Percentiles rank a stretch among this genome's conserved stretches.
Evolutionary conservation across 2,888 invertebrate genomes (phyloP).

Genomic region (Crocallis elinguaria): DNA sequence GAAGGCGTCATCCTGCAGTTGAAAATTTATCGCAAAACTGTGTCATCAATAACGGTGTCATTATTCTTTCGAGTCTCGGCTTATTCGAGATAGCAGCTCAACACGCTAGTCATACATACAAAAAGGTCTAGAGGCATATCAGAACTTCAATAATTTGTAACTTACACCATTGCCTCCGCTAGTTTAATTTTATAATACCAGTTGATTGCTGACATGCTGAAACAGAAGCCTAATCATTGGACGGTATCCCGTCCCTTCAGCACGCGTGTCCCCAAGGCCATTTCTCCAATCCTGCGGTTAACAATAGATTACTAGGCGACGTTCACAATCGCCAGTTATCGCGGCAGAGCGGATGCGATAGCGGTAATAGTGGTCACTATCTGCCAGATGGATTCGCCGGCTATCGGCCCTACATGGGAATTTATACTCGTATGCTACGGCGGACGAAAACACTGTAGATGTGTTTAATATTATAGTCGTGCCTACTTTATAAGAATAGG

Average conservation of each 20-base stretch:
- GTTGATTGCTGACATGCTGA: background rate
- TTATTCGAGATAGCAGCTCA: no score
- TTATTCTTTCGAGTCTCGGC: no score
- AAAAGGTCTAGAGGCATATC: no score
- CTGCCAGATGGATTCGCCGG: constrained; percentile 65
- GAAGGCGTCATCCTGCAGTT: no score
- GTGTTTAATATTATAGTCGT: constrained; percentile 30
- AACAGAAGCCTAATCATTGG: background rate
- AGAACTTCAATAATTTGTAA: no score
- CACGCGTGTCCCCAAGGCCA: background rate
- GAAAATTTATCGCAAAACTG: no score
- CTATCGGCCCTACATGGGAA: constrained; percentile 72
- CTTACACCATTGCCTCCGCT: no score
- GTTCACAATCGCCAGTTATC: constrained; percentile 64
- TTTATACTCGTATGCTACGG: constrained; percentile 48
- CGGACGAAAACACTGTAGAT: constrained; percentile 36
- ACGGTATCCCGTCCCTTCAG: background rate
- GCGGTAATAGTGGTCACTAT: constrained; percentile 75
- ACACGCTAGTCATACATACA: no score
- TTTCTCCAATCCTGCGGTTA: constrained; percentile 45
- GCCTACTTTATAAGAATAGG: constrained; percentile 30
- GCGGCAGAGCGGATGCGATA: constrained; percentile 72
- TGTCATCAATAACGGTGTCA: no score
- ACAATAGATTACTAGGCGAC: constrained; percentile 70
- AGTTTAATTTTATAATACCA: no score